Percentiles rank a stretch among this genome's conserved stretches.
These are phyloP conservation scores for Tonatia bakeri DNA, from an alignment of 2,113 vertebrate species.

Conservation along the genomic window DNA sequence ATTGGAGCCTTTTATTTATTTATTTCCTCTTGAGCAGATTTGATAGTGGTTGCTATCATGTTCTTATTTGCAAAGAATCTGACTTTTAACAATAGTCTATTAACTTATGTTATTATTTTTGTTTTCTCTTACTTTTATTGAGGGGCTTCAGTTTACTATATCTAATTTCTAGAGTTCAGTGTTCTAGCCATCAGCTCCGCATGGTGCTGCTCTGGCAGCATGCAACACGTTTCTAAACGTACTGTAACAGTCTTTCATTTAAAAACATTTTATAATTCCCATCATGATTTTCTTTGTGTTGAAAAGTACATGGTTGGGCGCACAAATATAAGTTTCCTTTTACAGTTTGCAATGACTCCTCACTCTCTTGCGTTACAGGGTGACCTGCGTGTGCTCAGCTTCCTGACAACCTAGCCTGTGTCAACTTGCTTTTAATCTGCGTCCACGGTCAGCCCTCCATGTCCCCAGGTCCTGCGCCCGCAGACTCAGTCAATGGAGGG, in stretches of 20 bases:
- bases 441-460: neutral
- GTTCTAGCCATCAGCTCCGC: neutral
- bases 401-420: too few relatives aligned
- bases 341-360: neutral
- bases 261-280: neutral
- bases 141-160: neutral
- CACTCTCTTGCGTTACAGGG: neutral
- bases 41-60: neutral
- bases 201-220: neutral
- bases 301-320: neutral
- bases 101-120: neutral
- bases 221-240: neutral
- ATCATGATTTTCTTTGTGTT: neutral
- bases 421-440: neutral
- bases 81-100: neutral
- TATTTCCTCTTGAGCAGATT: neutral
- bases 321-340: neutral
- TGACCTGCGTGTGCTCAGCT: neutral
- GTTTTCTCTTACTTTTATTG: neutral
- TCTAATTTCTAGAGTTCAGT: neutral
- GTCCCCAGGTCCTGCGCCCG: neutral
- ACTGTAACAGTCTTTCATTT: neutral
- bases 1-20: neutral
- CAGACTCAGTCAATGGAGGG: neutral
- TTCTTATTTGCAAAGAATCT: neutral